Evolutionary conservation across 2,113 vertebrate genomes (phyloP).

Genomic region (Ploceus nigricollis): DNA sequence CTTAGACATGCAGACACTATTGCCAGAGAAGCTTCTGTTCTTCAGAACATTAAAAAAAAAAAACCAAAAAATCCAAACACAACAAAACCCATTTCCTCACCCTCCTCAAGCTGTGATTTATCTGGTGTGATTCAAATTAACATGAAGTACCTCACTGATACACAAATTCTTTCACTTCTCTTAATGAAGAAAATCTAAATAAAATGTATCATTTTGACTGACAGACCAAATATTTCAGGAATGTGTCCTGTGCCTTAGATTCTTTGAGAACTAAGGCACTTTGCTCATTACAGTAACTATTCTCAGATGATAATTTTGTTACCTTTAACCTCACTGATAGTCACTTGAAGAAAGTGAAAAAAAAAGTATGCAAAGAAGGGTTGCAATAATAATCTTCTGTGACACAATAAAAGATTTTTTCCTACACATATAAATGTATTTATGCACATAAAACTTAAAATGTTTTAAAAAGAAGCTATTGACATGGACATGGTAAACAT

Average conservation of each 20-base stretch:
- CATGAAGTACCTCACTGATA: not conserved
- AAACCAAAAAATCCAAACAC: not conserved
- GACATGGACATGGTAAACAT: not conserved
- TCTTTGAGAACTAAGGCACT: not conserved
- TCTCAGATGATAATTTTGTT: conserved; percentile 1
- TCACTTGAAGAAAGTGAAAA: not conserved
- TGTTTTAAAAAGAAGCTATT: not conserved
- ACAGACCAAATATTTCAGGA: conserved; percentile 6
- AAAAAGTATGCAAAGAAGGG: not conserved
- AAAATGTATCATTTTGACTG: not conserved
- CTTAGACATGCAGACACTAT: not conserved
- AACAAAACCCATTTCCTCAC: not conserved
- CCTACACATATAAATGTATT: not conserved
- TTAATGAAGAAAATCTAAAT: not conserved
- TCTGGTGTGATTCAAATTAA: not conserved
- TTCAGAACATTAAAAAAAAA: not conserved
- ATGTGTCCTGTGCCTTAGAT: not conserved
- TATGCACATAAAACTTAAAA: not conserved
- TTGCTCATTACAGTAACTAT: not conserved
- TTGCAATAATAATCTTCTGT: not conserved
- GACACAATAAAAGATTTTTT: not conserved
- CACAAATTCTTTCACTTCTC: not conserved
- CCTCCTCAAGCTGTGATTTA: not conserved
- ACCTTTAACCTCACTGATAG: not conserved
- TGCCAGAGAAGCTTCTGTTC: not conserved